Conservation (phyloP, 2,888 invertebrate species). For the Ernsta delagoae region DNA sequence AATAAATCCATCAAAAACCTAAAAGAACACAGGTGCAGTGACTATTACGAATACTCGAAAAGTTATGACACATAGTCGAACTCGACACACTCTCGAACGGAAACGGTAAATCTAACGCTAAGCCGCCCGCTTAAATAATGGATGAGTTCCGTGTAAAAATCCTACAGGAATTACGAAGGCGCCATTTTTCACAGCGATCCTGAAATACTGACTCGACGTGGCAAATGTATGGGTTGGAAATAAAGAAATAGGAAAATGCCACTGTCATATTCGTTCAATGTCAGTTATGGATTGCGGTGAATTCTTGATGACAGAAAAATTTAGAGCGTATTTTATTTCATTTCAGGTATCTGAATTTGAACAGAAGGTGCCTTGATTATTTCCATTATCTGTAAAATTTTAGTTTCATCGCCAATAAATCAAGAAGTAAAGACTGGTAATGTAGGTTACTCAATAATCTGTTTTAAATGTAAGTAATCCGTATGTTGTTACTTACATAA, state of each 20-base stretch:
- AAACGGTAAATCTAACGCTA: conserved; percentile 72
- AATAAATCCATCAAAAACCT: too few relatives aligned
- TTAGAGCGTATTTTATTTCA: background rate
- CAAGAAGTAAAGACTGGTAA: too few relatives aligned
- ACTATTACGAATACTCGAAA: conserved; percentile 49
- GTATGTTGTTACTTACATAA: too few relatives aligned
- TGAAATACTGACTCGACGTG: conserved; percentile 54
- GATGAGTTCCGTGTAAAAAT: conserved; percentile 67
- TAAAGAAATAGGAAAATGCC: conserved; percentile 38
- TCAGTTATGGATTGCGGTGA: conserved; percentile 33
- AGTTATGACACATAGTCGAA: conserved; percentile 48
- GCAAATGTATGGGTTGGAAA: conserved; percentile 55
- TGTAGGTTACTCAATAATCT: too few relatives aligned
- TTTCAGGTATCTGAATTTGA: too few relatives aligned
- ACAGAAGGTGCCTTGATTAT: too few relatives aligned
- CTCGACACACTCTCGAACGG: conserved; percentile 52
- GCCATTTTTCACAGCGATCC: conserved; percentile 68
- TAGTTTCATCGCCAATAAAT: too few relatives aligned
- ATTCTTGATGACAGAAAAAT: conserved; percentile 24
- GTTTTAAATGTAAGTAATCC: too few relatives aligned
- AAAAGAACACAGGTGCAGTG: conserved; percentile 37
- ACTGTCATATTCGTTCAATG: conserved; percentile 29
- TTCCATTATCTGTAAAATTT: too few relatives aligned
- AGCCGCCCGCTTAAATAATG: conserved; percentile 72
- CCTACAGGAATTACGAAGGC: conserved; percentile 68